These are phyloP conservation scores for Zaprionus inermis DNA, from an alignment of 1,140 invertebrate species.

Conservation along the genomic window DNA sequence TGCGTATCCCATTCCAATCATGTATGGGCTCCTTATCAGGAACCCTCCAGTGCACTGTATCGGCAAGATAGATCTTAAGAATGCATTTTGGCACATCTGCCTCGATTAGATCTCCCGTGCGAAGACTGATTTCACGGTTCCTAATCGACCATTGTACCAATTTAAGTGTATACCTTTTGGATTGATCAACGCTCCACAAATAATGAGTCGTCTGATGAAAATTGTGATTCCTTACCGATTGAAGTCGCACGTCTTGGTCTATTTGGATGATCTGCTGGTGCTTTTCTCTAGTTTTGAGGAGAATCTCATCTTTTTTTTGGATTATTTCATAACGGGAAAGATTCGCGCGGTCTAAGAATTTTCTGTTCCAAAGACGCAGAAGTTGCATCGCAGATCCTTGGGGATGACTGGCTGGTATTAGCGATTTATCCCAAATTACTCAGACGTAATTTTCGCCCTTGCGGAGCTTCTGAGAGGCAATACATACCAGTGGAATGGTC, in stretches of 20 bases:
- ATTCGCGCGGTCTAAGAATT: too few relatives aligned
- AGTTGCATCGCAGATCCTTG: too few relatives aligned
- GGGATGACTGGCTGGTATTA: too few relatives aligned
- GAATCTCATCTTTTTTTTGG: not conserved
- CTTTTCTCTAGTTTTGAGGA: conserved; percentile 3
- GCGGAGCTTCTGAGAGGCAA: not conserved
- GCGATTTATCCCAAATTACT: too few relatives aligned
- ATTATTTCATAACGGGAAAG: not conserved
- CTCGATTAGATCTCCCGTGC: not conserved
- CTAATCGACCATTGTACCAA: conserved; percentile 69
- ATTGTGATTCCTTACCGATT: conserved; percentile 1
- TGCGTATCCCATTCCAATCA: too few relatives aligned
- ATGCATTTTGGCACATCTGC: not conserved
- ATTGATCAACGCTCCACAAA: conserved; percentile 50
- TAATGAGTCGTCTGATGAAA: conserved; percentile 12
- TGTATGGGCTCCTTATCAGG: too few relatives aligned
- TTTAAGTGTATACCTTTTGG: conserved; percentile 41
- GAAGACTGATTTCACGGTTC: conserved; percentile 35
- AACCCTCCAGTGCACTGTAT: too few relatives aligned
- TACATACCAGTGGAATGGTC: not conserved
- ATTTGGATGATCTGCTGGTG: not conserved
- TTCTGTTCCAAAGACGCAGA: too few relatives aligned
- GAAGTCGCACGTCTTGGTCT: not conserved
- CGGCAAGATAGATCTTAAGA: not conserved
- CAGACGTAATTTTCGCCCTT: not conserved